Evolutionary conservation across 2,888 invertebrate genomes (phyloP).

Genomic region (Lepidocyrtinus sp.): DNA sequence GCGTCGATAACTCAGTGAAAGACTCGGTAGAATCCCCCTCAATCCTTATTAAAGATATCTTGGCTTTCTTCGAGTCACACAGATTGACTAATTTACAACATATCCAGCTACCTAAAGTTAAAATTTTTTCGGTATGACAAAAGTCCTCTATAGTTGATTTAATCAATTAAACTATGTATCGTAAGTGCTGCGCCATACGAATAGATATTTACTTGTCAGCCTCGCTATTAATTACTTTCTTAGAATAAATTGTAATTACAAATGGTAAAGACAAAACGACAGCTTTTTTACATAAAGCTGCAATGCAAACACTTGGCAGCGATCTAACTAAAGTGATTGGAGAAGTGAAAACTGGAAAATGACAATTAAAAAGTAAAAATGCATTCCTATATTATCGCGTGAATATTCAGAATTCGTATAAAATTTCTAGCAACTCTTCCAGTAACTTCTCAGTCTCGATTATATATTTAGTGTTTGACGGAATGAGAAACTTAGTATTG

Average conservation of each 20-base stretch:
- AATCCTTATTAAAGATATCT: background rate
- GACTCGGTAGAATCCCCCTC: background rate
- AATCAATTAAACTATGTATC: too few relatives aligned
- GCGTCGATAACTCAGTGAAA: conserved; percentile 38
- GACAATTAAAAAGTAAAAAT: background rate
- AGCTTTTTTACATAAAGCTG: background rate
- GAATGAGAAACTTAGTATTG: background rate
- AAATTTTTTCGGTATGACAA: too few relatives aligned
- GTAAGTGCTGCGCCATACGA: too few relatives aligned
- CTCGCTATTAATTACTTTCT: too few relatives aligned
- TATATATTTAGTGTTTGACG: background rate
- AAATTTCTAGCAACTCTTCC: too few relatives aligned
- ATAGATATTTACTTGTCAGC: too few relatives aligned
- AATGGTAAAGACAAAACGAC: too few relatives aligned
- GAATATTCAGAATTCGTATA: too few relatives aligned
- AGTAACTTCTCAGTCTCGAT: background rate
- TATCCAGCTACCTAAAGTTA: background rate
- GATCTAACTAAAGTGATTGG: background rate
- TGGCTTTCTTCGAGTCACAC: background rate
- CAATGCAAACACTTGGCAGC: background rate
- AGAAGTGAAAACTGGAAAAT: background rate
- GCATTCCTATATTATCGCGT: background rate
- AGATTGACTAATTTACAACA: background rate
- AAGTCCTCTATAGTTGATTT: too few relatives aligned
- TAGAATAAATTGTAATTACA: too few relatives aligned